Evolutionary conservation across 2,797 vertebrate species (phyloP).

Genomic region (Halcyon leucocephala): DNA sequence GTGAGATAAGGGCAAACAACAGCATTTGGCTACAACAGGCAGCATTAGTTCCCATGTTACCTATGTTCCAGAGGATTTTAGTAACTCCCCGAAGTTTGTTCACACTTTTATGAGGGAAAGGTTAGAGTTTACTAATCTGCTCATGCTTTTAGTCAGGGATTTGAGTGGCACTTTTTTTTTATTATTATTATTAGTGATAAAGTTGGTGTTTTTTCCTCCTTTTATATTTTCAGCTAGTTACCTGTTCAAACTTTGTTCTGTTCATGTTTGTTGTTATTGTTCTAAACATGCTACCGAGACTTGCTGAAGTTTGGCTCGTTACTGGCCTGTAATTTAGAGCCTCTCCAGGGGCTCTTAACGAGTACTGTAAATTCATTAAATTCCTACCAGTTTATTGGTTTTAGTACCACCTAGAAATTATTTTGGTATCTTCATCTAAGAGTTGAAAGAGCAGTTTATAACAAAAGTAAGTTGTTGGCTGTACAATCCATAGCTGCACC

Average conservation of each 20-base stretch:
- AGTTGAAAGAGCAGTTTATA: background rate
- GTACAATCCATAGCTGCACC: background rate
- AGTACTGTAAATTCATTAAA: background rate
- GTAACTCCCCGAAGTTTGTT: background rate
- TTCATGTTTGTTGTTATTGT: background rate
- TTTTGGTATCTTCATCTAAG: background rate
- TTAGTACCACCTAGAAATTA: background rate
- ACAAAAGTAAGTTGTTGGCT: background rate
- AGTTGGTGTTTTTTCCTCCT: background rate
- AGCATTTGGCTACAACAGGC: background rate
- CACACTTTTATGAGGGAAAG: background rate
- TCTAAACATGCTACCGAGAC: background rate
- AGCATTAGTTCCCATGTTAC: background rate
- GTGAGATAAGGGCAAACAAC: background rate
- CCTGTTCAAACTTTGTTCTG: background rate
- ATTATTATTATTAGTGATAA: background rate
- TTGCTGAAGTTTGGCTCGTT: background rate
- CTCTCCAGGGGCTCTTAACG: background rate
- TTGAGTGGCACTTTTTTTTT: background rate
- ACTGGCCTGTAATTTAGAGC: background rate
- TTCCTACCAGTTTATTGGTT: background rate
- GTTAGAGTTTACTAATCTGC: background rate
- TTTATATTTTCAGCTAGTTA: background rate
- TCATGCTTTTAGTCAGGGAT: background rate
- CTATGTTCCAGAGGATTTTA: background rate